Percentiles rank a stretch among this genome's conserved stretches.
Conservation (phyloP, 2,113 vertebrate genomes). For the Oncorhynchus keta region DNA sequence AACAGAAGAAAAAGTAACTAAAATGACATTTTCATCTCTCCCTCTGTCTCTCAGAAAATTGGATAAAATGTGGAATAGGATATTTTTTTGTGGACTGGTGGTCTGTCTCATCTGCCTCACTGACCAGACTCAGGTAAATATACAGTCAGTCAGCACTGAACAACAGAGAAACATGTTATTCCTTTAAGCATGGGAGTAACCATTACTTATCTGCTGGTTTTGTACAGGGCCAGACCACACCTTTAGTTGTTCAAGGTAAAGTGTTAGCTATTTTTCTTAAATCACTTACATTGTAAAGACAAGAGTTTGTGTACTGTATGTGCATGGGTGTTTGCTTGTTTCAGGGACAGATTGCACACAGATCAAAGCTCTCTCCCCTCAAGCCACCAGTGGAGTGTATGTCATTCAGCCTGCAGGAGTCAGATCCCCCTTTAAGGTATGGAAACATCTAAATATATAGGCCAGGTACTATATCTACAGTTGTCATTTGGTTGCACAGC, state of each 20-base stretch:
- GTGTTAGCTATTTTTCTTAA: neutral
- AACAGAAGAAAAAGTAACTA: too few relatives aligned
- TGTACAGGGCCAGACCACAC: neutral
- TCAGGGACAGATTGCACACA: conserved; percentile 5
- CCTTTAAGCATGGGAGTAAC: neutral
- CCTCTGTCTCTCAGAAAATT: neutral
- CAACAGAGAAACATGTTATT: neutral
- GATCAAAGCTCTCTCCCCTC: conserved; percentile 43
- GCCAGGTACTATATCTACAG: neutral
- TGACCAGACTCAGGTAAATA: conserved; percentile 30
- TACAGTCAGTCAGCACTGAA: neutral
- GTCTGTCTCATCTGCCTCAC: conserved; percentile 28
- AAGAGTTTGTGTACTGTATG: neutral
- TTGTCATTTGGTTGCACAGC: neutral
- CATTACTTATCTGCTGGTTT: neutral
- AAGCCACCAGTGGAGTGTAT: conserved; percentile 57
- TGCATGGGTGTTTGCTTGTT: neutral
- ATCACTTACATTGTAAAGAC: neutral
- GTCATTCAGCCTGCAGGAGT: conserved; percentile 41
- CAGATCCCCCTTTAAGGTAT: conserved; percentile 49
- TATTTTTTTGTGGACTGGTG: conserved; percentile 6
- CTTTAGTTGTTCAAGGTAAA: conserved; percentile 37
- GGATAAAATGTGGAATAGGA: conserved; percentile 38
- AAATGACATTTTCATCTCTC: neutral
- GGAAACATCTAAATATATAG: neutral